Evolutionary conservation across 1,140 invertebrate species (phyloP), one percentile per base, ranked within the genome.

Genomic region (Dendroctonus valens): DNA sequence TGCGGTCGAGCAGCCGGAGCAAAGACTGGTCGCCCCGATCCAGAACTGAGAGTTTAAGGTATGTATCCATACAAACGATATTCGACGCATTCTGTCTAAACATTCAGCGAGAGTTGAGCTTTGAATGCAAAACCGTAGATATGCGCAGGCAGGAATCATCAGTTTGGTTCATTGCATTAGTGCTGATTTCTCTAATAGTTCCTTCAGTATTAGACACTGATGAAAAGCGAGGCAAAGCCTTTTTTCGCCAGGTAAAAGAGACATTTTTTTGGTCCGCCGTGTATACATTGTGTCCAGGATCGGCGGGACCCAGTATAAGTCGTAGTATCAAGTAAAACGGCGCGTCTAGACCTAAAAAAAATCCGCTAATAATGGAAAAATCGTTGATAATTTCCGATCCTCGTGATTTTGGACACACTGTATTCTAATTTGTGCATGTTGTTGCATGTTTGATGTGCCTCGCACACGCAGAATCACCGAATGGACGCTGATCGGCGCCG

Each of bases 11-110:
- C 37, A 77, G 75, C 60, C 81, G 83, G 65, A 86, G 85, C 72
- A 89, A 87, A 74, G 90, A 92, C 77, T 91, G 87, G 85, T 91
- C 90, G 48, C 90, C 89, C 5, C 81, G 87, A 67, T 89, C 90
- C 14, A 82, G 89, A 52, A 78, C 77, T 6, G 91, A 93, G 74
- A 92, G 90, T 79, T 89, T 92, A 79, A 86, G 89, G 89, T 91
- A 82, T 81, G 79, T 65, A 51, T 67, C 39, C 51, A 58, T 41
- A 26, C 26, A 57, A 48, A 41, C 15, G 11, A 60, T 14, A 41
- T 9, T 46, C 12, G 42, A 46, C 42, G 8, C 42, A 12, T 2
- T 26, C 26, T 3, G 26, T 26, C 26, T 26, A n/a, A n/a, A n/a
- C n/a, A n/a, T n/a, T 26, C 1, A 26, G 3, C 26, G 3, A 26